Base-by-base conservation (phyloP, 2,888 invertebrate species). In the Nipponacmea schrenckii region DNA sequence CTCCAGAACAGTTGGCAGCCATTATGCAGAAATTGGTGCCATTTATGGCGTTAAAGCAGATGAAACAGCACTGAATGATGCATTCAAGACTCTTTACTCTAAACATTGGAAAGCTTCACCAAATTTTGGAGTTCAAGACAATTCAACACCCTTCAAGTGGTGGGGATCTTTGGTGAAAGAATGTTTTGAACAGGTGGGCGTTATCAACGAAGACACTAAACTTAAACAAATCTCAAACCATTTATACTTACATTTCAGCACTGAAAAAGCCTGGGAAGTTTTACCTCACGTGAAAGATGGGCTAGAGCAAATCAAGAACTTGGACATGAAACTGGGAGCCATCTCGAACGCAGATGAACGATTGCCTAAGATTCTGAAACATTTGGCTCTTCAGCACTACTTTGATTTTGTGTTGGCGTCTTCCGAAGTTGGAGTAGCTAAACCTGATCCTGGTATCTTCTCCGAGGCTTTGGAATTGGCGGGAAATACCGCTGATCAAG, bases 291-390 rank as follows among this genome's bases (percentile, higher is more conserved):
- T 82, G 1, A 27, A 70, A 8, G 66, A 74, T 12, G 73, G 74
- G 5, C 74, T 86, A 17, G 67, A 74, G 64, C 66, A 74, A n/a
- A 68, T 85, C 1, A 80, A 78, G 66, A 68, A 77, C 4, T 77
- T 72, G 31, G 76, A 78, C 14, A 31, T 86, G 1, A 79, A 77
- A 69, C 39, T 96, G 63, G 96, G 96, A 3, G 92, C 96, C 0
- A 93, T 97, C 79, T 95, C 96, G 8, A 97, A 97, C 89, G 95
- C 94, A 90, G 97, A 97, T 90, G 94, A 95, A 45, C 91, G 96
- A 45, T 90, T 97, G 2, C 91, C 92, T 74, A 90, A 91, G 7
- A 91, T 96, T 76, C 90, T 97, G 69, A 81, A 89, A 17, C 93
- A 92, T 80, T 90, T 93, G 50, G 91, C 91, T 70, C 88, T 96